Conservation (phyloP, 92 coral and sea anemone species). For the Desmophyllum pertusum region DNA sequence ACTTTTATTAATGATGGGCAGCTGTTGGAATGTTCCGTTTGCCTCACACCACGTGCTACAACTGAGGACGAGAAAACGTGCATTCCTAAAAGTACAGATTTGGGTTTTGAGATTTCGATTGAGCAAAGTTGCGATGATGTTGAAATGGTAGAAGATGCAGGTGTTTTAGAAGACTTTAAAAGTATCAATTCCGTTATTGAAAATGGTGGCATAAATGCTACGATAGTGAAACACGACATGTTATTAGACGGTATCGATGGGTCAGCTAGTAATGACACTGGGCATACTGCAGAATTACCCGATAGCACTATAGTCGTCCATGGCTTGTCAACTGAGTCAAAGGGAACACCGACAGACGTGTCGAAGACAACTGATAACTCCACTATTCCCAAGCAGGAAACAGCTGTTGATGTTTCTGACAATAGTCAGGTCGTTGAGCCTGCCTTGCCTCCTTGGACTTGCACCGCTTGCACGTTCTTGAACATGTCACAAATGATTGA, state of each 20-base stretch:
- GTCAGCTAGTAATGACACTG: background rate
- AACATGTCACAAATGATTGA: conserved; percentile 80
- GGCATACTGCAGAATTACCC: background rate
- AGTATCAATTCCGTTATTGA: background rate
- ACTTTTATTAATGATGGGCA: conserved; percentile 79
- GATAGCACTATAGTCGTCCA: background rate
- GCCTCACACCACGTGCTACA: conserved; percentile 63
- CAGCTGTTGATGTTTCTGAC: background rate
- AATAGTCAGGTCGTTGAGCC: background rate
- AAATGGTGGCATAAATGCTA: background rate
- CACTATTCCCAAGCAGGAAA: background rate
- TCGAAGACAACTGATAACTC: background rate
- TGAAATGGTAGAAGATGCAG: background rate
- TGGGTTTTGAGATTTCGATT: background rate
- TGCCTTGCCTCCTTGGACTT: conserved; percentile 64
- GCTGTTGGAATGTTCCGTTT: conserved; percentile 77
- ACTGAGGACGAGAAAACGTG: background rate
- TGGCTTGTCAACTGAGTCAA: background rate
- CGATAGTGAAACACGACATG: background rate
- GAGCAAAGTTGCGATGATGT: background rate
- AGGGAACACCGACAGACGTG: background rate
- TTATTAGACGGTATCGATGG: background rate
- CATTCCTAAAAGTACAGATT: background rate
- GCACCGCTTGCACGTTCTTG: conserved; percentile 70
- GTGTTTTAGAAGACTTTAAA: background rate